Evolutionary conservation across 2,797 vertebrate genomes (phyloP), one percentile per base, ranked within the genome.

Genomic region (Pseudopleuronectes americanus): DNA sequence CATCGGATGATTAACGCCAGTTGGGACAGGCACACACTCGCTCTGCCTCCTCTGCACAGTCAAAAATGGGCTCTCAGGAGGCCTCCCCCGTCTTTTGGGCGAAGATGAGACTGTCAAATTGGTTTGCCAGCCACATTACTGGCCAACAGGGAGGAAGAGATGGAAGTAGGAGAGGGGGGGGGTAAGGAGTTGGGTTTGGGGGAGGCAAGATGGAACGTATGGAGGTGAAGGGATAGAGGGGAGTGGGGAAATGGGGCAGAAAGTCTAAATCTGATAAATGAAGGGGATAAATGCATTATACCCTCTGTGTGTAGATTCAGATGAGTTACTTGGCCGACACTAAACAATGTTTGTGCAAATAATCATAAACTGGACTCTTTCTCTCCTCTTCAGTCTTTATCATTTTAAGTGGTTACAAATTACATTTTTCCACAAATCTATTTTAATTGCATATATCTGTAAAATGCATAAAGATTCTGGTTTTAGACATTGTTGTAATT

Each of bases 41-140:
- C 93, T 91, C 94, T 94, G 84, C 95, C 96, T 96, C 96, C 95
- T 96, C 93, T 95, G 94, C 95, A 95, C 94, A 95, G 95, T 95
- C 94, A 90, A 85, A 95, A 96, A 96, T 93, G 92, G 93, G 90
- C 95, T 94, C 97, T 96, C 95, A 57, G 70, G 96, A 96, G 96
- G 79, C 89, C 89, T 90, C 82, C 95, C 95, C 95, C 92, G 57
- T 90, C 95, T 96, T 96, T 95, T 95, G 95, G 96, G 96, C 95
- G 95, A 95, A 96, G 95, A 97, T 95, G 96, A 97, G 96, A 95
- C 95, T 94, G 95, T 96, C 96, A 96, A 96, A 97, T 97, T 97
- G 96, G 95, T 97, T 97, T 96, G 95, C 95, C 95, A 96, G 96
- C 95, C 96, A 96, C 95, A 96, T 98, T 97, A 97, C 93, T 91